These are phyloP conservation scores for Calosoma granatense DNA, from an alignment of 1,140 invertebrate species.

Conservation along the genomic window DNA sequence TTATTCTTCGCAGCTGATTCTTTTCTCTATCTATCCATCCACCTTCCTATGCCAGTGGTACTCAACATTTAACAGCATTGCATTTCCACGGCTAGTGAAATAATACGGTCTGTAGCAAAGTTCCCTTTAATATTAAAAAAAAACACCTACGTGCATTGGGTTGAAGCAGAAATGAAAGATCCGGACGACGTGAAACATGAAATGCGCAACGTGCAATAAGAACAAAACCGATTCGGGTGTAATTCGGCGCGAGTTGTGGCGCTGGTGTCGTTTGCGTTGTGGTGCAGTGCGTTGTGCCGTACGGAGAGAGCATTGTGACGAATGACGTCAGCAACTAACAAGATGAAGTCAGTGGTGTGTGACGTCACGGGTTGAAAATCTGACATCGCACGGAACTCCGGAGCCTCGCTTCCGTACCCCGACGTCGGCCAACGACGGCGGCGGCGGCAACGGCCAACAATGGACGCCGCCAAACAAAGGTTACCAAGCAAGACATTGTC, in stretches of 20 bases:
- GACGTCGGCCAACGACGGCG: not conserved
- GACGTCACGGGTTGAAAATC: constrained; percentile 10
- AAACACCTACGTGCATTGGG: too few species aligned
- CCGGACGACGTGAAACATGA: too few species aligned
- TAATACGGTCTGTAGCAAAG: too few species aligned
- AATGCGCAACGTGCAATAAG: too few species aligned
- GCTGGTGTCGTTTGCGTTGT: too few species aligned
- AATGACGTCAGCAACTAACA: constrained; percentile 7
- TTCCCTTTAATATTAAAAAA: too few species aligned
- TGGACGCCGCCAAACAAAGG: constrained; percentile 3
- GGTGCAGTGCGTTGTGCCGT: too few species aligned
- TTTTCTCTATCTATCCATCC: not conserved
- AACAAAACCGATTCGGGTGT: too few species aligned
- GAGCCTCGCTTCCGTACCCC: not conserved
- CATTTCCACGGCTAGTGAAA: too few species aligned
- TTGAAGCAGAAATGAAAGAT: too few species aligned
- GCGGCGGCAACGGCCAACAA: not conserved
- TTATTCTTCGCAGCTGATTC: not conserved
- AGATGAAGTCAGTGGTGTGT: constrained; percentile 7
- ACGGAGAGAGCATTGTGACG: not conserved
- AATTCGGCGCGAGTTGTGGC: too few species aligned
- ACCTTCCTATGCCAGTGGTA: not conserved
- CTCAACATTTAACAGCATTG: too few species aligned
- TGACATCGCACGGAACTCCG: not conserved
- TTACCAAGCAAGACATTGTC: not conserved